These are phyloP conservation scores for Callyntrura guangdongensis DNA, from an alignment of 2,888 invertebrate species.

Conservation along the genomic window DNA sequence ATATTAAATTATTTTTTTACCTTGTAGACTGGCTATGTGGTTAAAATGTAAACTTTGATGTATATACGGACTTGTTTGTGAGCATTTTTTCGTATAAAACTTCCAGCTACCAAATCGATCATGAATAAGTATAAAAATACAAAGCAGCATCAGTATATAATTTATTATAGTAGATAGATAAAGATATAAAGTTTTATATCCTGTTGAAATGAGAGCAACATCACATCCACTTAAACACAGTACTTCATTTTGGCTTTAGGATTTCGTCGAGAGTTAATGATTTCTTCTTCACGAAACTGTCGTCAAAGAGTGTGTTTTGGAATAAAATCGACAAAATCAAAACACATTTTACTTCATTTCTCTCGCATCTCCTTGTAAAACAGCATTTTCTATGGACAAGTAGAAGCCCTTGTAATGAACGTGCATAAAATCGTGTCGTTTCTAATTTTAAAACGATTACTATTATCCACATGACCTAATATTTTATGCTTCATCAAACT, in stretches of 20 bases:
- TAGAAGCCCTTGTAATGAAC: not conserved
- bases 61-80: no score
- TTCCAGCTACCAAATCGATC: not conserved
- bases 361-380: no score
- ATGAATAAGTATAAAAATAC: not conserved
- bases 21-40: no score
- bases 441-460: no score
- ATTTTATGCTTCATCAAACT: not conserved
- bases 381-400: no score
- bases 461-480: not conserved
- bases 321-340: constrained; percentile 26
- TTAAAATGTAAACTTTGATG: no score
- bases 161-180: no score
- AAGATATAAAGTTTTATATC: not conserved
- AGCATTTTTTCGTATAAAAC: not conserved
- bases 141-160: no score
- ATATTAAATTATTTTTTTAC: no score
- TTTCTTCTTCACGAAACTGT: constrained; percentile 65
- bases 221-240: not conserved
- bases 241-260: not conserved
- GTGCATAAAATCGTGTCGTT: not conserved
- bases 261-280: constrained; percentile 59
- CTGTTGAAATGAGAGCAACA: not conserved
- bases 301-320: constrained; percentile 51
- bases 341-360: not conserved